phyloP scores from a whole-genome alignment of 2,888 invertebrate species.

The Machimus atricapillus region DNA sequence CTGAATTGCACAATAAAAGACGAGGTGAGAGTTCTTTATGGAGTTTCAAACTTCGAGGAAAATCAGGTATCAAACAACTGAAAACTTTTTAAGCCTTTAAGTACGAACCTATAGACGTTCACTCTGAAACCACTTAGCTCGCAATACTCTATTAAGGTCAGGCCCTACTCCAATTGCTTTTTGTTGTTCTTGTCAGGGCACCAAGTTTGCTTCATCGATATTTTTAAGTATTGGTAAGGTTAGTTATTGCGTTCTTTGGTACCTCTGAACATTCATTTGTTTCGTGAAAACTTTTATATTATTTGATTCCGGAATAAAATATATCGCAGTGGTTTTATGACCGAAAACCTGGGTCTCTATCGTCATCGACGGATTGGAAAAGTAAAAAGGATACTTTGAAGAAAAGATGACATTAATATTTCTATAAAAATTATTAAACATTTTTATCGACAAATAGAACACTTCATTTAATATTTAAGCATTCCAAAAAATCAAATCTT shows the following conservation, averaged over 20 bases:
- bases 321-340: too few relatives aligned
- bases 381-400: too few relatives aligned
- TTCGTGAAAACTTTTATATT: too few relatives aligned
- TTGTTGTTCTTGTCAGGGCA: background rate
- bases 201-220: background rate
- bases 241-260: background rate
- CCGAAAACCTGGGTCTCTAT: too few relatives aligned
- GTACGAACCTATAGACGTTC: background rate
- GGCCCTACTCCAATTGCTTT: background rate
- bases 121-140: background rate
- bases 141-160: background rate
- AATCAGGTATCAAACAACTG: background rate
- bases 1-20: background rate
- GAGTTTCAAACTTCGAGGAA: background rate
- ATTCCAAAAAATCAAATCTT: too few relatives aligned
- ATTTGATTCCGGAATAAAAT: too few relatives aligned
- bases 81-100: background rate
- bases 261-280: too few relatives aligned
- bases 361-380: too few relatives aligned
- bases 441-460: too few relatives aligned
- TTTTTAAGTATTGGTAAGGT: background rate
- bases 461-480: too few relatives aligned
- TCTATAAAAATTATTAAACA: too few relatives aligned
- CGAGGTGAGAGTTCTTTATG: background rate
- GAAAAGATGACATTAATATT: too few relatives aligned